Evolutionary conservation across 2,888 invertebrate genomes (phyloP).

Genomic region (Camponotus fellah): DNA sequence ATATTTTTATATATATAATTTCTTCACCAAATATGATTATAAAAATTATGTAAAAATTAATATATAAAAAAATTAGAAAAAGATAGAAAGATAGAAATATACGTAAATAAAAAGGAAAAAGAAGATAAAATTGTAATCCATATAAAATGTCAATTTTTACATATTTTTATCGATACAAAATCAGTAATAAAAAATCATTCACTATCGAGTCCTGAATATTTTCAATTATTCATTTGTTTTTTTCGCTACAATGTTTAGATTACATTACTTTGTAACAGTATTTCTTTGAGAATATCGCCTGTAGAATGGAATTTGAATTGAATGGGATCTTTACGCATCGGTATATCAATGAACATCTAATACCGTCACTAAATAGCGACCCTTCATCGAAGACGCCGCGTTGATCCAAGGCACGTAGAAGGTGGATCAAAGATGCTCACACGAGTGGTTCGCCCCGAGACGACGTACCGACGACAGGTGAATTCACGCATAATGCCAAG

Average conservation of each 20-base stretch:
- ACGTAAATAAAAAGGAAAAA: not conserved
- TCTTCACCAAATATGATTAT: not conserved
- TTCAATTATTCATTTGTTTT: not conserved
- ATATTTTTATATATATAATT: not conserved
- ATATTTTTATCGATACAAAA: not conserved
- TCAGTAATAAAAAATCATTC: not conserved
- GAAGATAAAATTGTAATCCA: not conserved
- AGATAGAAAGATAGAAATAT: not conserved
- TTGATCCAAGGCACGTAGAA: conserved; percentile 19
- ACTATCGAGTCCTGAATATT: not conserved
- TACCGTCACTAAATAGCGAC: conserved; percentile 18
- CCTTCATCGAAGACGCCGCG: conserved; percentile 8
- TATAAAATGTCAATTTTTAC: not conserved
- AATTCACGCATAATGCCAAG: conserved; percentile 56
- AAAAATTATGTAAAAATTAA: not conserved
- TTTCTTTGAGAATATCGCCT: not conserved
- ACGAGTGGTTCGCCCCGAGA: conserved; percentile 35
- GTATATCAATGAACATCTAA: conserved; percentile 17
- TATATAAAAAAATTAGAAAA: not conserved
- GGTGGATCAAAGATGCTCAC: conserved; percentile 22
- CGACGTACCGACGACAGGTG: conserved; percentile 61
- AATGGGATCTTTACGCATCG: conserved; percentile 20
- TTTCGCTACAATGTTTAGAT: not conserved
- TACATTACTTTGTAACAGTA: not conserved
- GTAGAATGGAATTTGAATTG: not conserved